phyloP scores from a whole-genome alignment of 2,797 vertebrate genomes.

The Melanotaenia boesemani region DNA sequence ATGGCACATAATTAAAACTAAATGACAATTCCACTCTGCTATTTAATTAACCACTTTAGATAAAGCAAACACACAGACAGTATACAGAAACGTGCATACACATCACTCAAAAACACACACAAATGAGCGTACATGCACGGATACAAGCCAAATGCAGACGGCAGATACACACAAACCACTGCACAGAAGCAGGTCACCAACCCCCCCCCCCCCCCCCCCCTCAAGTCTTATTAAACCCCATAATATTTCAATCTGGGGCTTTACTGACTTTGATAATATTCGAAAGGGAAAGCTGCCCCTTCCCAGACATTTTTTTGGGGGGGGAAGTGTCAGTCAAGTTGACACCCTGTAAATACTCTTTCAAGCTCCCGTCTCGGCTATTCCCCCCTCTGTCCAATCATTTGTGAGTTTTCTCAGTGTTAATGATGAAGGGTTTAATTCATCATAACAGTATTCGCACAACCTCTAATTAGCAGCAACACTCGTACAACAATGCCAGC shows the following conservation, averaged over 20 bases:
- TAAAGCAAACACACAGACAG: conserved; percentile 75
- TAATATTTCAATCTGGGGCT: conserved; percentile 78
- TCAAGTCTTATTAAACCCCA: conserved; percentile 73
- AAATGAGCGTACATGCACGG: conserved; percentile 12
- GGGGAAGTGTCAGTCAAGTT: conserved; percentile 75
- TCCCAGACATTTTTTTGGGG: conserved; percentile 39
- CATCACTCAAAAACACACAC: conserved; percentile 40
- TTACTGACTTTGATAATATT: conserved; percentile 74
- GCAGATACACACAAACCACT: conserved; percentile 32
- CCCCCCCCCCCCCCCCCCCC: conserved; percentile 64
- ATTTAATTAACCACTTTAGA: conserved; percentile 85
- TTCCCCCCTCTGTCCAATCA: conserved; percentile 74
- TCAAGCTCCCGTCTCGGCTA: conserved; percentile 69
- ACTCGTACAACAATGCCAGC: conserved; percentile 84
- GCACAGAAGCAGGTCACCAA: conserved; percentile 67
- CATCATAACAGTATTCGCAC: conserved; percentile 85
- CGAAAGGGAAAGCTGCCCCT: conserved; percentile 60
- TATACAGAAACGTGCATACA: conserved; percentile 48
- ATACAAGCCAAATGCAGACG: conserved; percentile 33
- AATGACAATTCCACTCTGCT: conserved; percentile 83
- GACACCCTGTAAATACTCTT: conserved; percentile 79
- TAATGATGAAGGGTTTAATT: conserved; percentile 86
- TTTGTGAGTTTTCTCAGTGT: conserved; percentile 82
- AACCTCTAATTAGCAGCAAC: conserved; percentile 85
- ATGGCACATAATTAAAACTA: conserved; percentile 84